Evolutionary conservation across 2,113 vertebrate genomes (phyloP), one percentile per base, ranked within the genome.

Genomic region (Salvelinus sp.): DNA sequence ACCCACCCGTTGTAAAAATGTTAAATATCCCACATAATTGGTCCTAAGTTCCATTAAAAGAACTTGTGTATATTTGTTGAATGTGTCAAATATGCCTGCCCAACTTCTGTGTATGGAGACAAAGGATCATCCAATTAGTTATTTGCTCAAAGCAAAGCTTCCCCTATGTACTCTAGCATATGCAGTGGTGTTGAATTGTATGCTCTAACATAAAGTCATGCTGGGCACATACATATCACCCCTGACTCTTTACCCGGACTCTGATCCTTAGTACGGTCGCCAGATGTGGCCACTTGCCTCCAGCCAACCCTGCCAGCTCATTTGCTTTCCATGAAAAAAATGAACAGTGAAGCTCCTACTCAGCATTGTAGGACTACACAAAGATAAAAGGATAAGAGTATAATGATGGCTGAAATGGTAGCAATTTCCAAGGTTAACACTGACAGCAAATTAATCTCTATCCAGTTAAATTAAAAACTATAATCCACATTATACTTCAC

Each of bases 391-490:
- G 14, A 50, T 50, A 48, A 20, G n/a, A 69, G n/a, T 69, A 12
- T 69, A 47, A 69, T 7, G 18, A 57, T 76, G 76, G 75, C 81
- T 84, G 57, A 86, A 84, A 80, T 74, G 71, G 75, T 72, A 80
- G 75, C 65, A 71, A 84, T 83, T 83, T 77, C 72, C 80, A 86
- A 84, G 82, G 82, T 86, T 82, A 89, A 54, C 75, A 74, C 63
- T 83, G 76, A 84, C 83, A 82, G 79, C 78, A 71, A 79, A 86
- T 84, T 78, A 81, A 87, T 87, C 82, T 84, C 82, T 20, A 70
- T 79, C 75, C 60, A 64, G 74, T 75, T 73, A 88, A 79, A 87
- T 85, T 63, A 82, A 82, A 70, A 78, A 83, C 67, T 79, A 80
- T 85, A 79, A 88, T 89, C 76, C 67, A 75, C 73, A 82, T 77